Conservation (phyloP, 1,140 invertebrate genomes). For the Drosophila funebris region DNA sequence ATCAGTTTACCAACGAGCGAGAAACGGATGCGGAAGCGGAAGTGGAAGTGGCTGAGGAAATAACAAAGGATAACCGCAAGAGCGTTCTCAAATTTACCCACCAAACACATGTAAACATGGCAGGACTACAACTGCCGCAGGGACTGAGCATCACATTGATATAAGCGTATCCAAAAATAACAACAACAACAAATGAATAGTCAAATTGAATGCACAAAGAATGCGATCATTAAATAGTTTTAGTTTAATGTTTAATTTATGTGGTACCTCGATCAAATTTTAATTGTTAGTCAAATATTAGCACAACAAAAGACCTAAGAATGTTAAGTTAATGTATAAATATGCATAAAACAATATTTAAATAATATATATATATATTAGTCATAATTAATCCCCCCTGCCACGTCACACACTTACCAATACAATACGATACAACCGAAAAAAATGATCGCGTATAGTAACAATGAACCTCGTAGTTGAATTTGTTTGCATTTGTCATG, state of each 20-base stretch:
- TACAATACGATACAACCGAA: background rate
- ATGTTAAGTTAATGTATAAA: slow-evolving; percentile 65
- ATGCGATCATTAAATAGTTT: slow-evolving; percentile 61
- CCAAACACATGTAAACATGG: slow-evolving; percentile 36
- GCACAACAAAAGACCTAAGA: slow-evolving; percentile 66
- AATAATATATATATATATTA: slow-evolving; percentile 46
- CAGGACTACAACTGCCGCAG: slow-evolving; percentile 51
- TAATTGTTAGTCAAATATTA: slow-evolving; percentile 78
- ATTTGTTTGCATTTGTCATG: slow-evolving; percentile 44
- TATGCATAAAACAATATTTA: slow-evolving; percentile 50
- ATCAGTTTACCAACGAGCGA: slow-evolving; percentile 53
- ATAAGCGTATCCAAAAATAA: slow-evolving; percentile 25
- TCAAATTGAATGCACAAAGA: slow-evolving; percentile 75
- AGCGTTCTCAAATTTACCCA: slow-evolving; percentile 34
- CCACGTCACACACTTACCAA: slow-evolving; percentile 3
- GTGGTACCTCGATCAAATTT: slow-evolving; percentile 65
- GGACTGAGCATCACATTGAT: slow-evolving; percentile 68
- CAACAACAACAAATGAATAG: slow-evolving; percentile 46
- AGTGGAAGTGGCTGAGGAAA: slow-evolving; percentile 5
- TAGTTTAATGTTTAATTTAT: slow-evolving; percentile 62
- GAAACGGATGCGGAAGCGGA: slow-evolving; percentile 16
- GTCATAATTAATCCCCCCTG: slow-evolving; percentile 25
- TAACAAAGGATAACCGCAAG: slow-evolving; percentile 18
- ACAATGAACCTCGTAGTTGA: slow-evolving; percentile 32
- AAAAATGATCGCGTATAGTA: background rate